Conservation (phyloP, 2,888 invertebrate species). For the Doris montereyensis region DNA sequence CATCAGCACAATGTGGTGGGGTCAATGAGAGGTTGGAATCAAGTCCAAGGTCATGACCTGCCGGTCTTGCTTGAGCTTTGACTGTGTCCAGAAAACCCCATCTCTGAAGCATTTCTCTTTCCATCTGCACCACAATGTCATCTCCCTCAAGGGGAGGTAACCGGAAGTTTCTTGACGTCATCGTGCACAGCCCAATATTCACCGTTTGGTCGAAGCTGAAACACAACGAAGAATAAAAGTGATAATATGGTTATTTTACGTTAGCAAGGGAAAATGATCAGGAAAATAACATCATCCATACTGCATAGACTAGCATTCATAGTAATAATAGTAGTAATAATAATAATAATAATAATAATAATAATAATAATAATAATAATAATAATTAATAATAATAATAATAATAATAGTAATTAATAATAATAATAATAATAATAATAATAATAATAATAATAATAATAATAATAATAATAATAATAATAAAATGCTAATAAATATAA, state of each 20-base stretch:
- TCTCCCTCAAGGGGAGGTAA: constrained; percentile 17
- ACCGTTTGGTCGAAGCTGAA: no score
- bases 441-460: constrained; percentile 12
- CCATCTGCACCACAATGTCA: constrained; percentile 3
- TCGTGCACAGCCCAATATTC: no score
- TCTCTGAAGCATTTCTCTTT: neutral
- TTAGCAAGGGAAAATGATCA: no score
- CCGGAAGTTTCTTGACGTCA: neutral
- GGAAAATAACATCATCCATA: no score
- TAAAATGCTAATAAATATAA: neutral
- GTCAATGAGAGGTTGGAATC: no score
- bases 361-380: neutral
- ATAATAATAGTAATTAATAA: neutral
- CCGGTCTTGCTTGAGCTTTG: neutral
- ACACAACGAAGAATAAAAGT: no score
- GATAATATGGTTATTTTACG: no score
- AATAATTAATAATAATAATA: neutral
- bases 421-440: constrained; percentile 4
- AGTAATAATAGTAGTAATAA: neutral
- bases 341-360: neutral
- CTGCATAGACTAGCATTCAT: neutral
- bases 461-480: constrained; percentile 8
- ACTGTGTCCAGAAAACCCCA: constrained; percentile 8
- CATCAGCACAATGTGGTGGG: no score
- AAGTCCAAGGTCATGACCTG: no score